phyloP scores from a whole-genome alignment of 2,113 vertebrate genomes.

The Tragulus kanchil region DNA sequence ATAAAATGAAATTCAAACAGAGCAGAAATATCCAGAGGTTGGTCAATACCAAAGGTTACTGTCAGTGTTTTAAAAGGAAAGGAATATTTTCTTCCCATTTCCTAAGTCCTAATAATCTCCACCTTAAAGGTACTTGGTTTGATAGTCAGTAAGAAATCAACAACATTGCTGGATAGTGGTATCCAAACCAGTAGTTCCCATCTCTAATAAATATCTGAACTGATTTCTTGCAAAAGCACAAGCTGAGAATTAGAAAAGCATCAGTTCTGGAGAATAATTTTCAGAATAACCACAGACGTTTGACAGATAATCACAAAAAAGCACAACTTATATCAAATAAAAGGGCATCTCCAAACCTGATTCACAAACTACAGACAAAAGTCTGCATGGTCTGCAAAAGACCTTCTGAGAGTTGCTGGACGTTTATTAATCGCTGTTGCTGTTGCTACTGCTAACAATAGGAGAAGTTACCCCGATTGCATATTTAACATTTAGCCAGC shows the following conservation, averaged over 20 bases:
- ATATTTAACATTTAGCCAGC: not conserved
- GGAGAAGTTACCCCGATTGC: not conserved
- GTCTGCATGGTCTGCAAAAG: not conserved
- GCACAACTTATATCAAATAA: constrained; percentile 39
- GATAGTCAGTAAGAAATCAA: not conserved
- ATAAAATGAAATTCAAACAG: constrained; percentile 5
- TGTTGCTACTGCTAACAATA: not conserved
- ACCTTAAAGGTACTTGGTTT: not conserved
- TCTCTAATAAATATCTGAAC: not conserved
- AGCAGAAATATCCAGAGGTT: constrained; percentile 20
- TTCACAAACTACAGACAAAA: constrained; percentile 13
- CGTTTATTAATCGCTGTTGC: not conserved
- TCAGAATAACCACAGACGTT: not conserved
- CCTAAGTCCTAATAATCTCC: not conserved
- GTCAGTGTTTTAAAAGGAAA: constrained; percentile 10
- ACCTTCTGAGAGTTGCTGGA: not conserved
- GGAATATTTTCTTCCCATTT: not conserved
- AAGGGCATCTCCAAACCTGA: not conserved
- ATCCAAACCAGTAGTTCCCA: not conserved
- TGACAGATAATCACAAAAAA: constrained; percentile 25
- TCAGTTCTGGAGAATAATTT: constrained; percentile 13
- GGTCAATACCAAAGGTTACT: not conserved
- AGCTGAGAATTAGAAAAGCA: constrained; percentile 31
- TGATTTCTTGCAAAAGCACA: constrained; percentile 43
- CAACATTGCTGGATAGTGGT: not conserved